Base-by-base conservation (phyloP, 2,113 vertebrate species). In the Callipepla californica region DNA sequence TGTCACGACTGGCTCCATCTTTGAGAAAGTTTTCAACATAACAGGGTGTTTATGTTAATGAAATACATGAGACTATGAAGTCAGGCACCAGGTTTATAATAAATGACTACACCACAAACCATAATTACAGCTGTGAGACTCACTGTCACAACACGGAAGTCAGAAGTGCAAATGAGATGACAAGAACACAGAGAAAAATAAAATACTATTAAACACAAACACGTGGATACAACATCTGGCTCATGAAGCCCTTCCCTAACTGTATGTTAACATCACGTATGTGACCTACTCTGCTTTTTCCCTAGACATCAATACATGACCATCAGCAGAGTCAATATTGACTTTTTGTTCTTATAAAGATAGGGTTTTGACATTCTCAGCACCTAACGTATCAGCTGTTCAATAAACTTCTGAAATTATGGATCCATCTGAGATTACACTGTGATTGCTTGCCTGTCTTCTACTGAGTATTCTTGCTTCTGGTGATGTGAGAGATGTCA, bases 181-280 rank as follows among this genome's bases (percentile, higher is more conserved):
- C 88, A 95, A 90, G 89, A 92, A 76, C 58, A 83, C 18, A 88
- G 47, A 80, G 51, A 38, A 13, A 85, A 47, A 9, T 66, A 66
- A 74, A 59, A 48, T 0, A 2, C 45, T 38, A 26, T 42, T 74
- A 44, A 89, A 92, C 72, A 93, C 55, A 70, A 82, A 87, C 40
- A 91, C 3, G 5, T 32, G 76, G 80, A 70, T 69, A 77, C 45
- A 30, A 34, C 2, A 15, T 17, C 72, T 80, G 62, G 70, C 72
- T 61, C 30, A 13, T 4, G 0, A 73, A 69, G 32, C 42, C 80
- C 63, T 79, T 47, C 72, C 63, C 81, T 44, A 3, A 9, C 36
- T 50, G 15, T 5, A 1, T 0, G 5, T 7, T 69, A 63, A 32
- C 40, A 16, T 13, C 32, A 23, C 6, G 26, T 51, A 1, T 9